Conservation (phyloP, 1,140 invertebrate genomes). For the Lepidurus arcticus region DNA sequence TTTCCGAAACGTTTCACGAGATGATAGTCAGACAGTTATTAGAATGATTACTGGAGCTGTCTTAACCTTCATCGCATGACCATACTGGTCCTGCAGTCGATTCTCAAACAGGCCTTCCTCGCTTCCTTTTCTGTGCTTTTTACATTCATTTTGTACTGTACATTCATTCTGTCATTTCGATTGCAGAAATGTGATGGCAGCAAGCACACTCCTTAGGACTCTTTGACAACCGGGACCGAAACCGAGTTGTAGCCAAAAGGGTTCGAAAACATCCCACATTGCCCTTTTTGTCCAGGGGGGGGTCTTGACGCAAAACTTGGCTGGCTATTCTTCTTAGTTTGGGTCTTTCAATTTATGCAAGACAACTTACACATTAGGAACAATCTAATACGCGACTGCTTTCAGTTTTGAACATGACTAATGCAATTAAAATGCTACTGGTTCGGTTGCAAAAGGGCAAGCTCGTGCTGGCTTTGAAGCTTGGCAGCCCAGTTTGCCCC, state of each 20-base stretch:
- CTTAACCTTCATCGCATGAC: not conserved
- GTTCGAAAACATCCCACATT: too few relatives aligned
- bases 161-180: too few relatives aligned
- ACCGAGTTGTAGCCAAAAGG: too few relatives aligned
- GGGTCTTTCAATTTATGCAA: not conserved
- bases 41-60: not conserved
- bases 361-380: not conserved
- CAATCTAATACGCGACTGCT: not conserved
- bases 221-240: too few relatives aligned
- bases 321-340: not conserved
- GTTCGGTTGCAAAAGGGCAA: not conserved
- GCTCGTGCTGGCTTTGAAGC: slow-evolving; percentile 10
- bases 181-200: too few relatives aligned
- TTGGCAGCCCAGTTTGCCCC: not conserved
- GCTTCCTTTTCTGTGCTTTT: too few relatives aligned
- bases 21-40: slow-evolving; percentile 18
- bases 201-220: too few relatives aligned
- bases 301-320: too few relatives aligned
- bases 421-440: not conserved
- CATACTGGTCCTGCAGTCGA: too few relatives aligned
- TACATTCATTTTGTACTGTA: too few relatives aligned
- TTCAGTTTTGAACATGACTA: slow-evolving; percentile 15
- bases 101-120: too few relatives aligned
- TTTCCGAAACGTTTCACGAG: not conserved
- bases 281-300: too few relatives aligned